A percentile compares a stretch with the other conserved stretches of the same genome.
phyloP scores from a whole-genome alignment of 2,113 vertebrate genomes.

The Todiramphus chloris region DNA sequence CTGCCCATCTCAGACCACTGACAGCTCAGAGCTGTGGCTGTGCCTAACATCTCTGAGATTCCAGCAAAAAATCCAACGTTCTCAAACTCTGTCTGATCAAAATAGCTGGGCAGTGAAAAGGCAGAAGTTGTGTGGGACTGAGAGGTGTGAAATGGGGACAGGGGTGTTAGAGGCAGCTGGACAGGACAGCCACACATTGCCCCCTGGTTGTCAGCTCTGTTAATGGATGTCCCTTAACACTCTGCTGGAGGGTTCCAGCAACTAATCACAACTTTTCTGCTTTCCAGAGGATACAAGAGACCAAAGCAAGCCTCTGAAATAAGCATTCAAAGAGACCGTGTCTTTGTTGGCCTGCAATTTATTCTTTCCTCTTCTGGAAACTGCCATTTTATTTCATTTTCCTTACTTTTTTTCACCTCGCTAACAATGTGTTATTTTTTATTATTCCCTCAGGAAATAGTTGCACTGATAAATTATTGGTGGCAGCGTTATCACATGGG shows the following conservation, averaged over 20 bases:
- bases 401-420: background rate
- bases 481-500: background rate
- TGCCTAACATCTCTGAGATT: background rate
- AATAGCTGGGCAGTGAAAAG: background rate
- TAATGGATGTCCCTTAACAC: background rate
- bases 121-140: background rate
- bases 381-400: background rate
- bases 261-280: background rate
- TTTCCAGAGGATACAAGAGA: background rate
- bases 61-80: background rate
- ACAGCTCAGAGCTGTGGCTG: background rate
- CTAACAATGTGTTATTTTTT: background rate
- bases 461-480: background rate
- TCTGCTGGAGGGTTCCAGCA: background rate
- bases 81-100: background rate
- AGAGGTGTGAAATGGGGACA: background rate
- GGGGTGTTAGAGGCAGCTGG: background rate
- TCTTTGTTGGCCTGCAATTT: background rate
- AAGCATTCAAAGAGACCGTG: background rate
- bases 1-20: background rate
- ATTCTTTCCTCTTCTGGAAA: background rate
- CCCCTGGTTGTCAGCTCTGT: background rate
- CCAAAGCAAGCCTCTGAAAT: background rate
- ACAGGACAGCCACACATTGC: accelerated
- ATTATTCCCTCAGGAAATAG: background rate